Conservation (phyloP, 2,888 invertebrate species). For the Ceriagrion tenellum region DNA sequence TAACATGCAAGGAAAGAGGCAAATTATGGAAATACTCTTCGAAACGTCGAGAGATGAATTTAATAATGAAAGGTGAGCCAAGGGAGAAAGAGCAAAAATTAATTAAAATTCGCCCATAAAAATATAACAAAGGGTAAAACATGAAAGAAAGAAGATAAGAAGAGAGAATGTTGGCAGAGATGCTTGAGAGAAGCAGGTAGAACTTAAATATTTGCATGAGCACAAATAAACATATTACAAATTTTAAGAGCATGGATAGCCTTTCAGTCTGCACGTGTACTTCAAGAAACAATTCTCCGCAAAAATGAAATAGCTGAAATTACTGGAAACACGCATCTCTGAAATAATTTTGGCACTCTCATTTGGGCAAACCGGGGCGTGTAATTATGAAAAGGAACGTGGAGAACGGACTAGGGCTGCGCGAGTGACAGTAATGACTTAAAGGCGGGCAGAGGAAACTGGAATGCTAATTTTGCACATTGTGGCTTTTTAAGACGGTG, state of each 20-base stretch:
- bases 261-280: neutral
- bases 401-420: neutral
- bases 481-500: neutral
- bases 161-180: neutral
- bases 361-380: neutral
- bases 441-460: neutral
- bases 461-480: neutral
- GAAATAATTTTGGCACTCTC: neutral
- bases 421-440: neutral
- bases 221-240: neutral
- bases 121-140: neutral
- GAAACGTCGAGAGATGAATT: neutral
- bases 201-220: neutral
- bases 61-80: neutral
- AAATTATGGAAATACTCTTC: conserved; percentile 10
- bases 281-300: neutral
- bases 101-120: neutral
- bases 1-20: neutral
- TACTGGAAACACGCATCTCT: neutral
- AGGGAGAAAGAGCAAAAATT: neutral
- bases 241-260: neutral
- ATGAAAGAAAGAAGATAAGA: neutral
- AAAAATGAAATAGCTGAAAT: neutral
- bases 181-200: neutral
- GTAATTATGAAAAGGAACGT: neutral